phyloP scores from a whole-genome alignment of 64 coral and sea anemone genomes.

The Exaiptasia diaphana region DNA sequence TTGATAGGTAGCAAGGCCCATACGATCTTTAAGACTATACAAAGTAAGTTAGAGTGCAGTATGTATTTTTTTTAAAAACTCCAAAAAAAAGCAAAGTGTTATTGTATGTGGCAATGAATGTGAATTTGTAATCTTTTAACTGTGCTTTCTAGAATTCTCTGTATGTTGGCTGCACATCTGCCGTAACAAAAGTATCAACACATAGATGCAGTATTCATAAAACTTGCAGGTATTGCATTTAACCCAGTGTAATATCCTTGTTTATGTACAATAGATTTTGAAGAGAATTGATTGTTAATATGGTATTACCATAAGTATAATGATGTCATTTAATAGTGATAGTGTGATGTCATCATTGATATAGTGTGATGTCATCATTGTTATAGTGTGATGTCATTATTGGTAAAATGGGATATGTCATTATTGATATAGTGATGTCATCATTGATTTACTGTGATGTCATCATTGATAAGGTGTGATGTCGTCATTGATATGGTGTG shows the following conservation, averaged over 20 bases:
- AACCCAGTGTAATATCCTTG: background rate
- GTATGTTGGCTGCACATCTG: conserved; percentile 39
- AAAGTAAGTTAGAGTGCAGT: background rate
- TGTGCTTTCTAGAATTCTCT: conserved; percentile 23
- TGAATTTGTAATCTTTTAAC: background rate
- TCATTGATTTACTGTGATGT: too few species aligned
- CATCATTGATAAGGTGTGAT: too few species aligned
- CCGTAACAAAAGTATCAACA: conserved; percentile 8
- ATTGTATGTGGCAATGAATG: background rate
- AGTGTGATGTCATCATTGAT: too few species aligned
- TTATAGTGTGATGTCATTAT: too few species aligned
- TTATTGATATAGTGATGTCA: too few species aligned
- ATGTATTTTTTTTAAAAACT: background rate
- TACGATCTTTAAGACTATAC: background rate
- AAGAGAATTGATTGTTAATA: too few species aligned
- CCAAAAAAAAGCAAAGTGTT: background rate
- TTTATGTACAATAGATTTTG: background rate
- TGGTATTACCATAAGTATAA: too few species aligned
- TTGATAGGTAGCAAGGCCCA: background rate
- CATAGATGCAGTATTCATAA: background rate
- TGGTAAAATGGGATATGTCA: too few species aligned
- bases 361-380: too few species aligned
- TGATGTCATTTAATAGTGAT: too few species aligned
- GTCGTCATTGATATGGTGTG: too few species aligned
- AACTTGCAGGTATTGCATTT: conserved; percentile 29